Evolutionary conservation across 2,113 vertebrate species (phyloP).

Genomic region (Gallinago paraguaiae): DNA sequence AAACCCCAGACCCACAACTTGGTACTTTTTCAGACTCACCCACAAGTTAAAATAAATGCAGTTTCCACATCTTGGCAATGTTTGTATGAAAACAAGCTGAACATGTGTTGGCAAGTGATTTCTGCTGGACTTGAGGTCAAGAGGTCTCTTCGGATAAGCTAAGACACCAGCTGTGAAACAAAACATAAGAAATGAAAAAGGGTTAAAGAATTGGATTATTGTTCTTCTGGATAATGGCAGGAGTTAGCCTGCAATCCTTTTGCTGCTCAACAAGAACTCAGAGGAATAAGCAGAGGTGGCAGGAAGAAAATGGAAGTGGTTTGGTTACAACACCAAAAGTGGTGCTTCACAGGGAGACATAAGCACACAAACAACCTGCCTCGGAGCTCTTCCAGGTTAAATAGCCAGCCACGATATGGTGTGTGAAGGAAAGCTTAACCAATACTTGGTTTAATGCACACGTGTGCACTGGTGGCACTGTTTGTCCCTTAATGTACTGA

Average conservation of each 20-base stretch:
- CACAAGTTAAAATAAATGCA: neutral
- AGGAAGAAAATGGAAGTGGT: neutral
- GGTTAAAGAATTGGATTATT: neutral
- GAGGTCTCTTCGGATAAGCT: neutral
- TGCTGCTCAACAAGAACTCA: neutral
- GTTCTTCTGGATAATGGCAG: neutral
- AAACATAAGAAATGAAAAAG: neutral
- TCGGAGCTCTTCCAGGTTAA: neutral
- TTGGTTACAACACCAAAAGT: neutral
- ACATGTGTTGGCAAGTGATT: neutral
- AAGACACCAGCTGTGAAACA: neutral
- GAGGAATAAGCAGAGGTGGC: neutral
- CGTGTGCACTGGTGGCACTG: neutral
- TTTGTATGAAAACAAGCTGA: neutral
- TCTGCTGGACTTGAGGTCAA: neutral
- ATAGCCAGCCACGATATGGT: neutral
- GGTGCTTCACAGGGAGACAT: neutral
- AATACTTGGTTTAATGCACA: neutral
- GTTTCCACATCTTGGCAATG: neutral
- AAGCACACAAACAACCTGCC: neutral
- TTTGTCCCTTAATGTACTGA: neutral
- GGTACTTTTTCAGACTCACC: neutral
- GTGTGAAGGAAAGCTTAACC: neutral
- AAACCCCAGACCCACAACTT: accelerated
- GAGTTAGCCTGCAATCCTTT: neutral